A percentile compares a stretch with the other conserved stretches of the same genome.
These are phyloP conservation scores for Tetragonula clypearis DNA, from an alignment of 1,140 invertebrate species.

Conservation along the genomic window DNA sequence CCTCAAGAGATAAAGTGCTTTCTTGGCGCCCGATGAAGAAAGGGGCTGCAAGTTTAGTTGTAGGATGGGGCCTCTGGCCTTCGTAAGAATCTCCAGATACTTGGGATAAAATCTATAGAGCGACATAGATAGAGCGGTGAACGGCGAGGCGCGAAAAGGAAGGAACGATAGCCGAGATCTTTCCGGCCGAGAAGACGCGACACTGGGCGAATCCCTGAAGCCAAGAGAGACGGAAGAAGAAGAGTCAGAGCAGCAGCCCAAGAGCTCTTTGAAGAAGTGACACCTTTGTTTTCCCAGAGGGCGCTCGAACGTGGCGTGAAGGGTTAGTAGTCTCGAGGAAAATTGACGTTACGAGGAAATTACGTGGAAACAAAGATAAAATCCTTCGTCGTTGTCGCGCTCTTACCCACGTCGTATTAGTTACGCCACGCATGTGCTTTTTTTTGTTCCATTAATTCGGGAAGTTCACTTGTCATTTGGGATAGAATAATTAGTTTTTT, in stretches of 20 bases:
- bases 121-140: conserved; percentile 32
- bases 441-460: too few relatives aligned
- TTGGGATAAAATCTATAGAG: conserved; percentile 53
- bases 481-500: too few relatives aligned
- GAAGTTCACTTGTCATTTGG: too few relatives aligned
- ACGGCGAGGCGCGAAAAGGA: conserved; percentile 32
- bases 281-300: conserved; percentile 76
- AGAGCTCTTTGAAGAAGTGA: conserved; percentile 72
- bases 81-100: conserved; percentile 52
- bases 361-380: conserved; percentile 64
- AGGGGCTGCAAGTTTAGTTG: conserved; percentile 27
- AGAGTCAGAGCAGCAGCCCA: conserved; percentile 33
- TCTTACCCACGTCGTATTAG: neutral
- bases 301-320: conserved; percentile 60
- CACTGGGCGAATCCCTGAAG: conserved; percentile 43
- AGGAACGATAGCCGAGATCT: conserved; percentile 55
- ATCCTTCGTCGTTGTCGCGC: conserved; percentile 29
- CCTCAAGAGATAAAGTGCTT: conserved; percentile 74
- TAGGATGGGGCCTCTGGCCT: neutral
- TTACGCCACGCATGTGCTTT: neutral
- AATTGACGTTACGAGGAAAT: conserved; percentile 69
- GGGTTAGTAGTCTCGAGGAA: conserved; percentile 66
- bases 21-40: conserved; percentile 67
- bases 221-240: conserved; percentile 29
- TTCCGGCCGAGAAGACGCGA: conserved; percentile 58